These are phyloP conservation scores for Hephaestus fuliginosus DNA, from an alignment of 2,797 vertebrate genomes.

Conservation along the genomic window DNA sequence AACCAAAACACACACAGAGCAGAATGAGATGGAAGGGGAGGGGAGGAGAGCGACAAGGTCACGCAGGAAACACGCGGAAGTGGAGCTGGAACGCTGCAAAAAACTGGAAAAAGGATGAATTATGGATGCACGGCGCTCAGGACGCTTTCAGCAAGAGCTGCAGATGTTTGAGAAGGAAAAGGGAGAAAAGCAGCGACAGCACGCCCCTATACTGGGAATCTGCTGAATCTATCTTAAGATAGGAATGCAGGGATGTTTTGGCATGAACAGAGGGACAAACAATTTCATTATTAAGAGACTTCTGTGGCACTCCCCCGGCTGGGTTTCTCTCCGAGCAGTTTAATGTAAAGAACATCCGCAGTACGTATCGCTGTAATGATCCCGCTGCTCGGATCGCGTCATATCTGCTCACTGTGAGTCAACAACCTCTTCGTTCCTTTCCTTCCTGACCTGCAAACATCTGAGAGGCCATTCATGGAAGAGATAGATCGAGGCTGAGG, in stretches of 20 bases:
- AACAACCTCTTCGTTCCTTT: constrained; percentile 61
- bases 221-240: constrained; percentile 43
- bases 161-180: constrained; percentile 67
- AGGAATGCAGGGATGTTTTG: constrained; percentile 50
- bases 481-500: constrained; percentile 54
- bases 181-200: constrained; percentile 13
- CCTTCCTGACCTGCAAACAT: constrained; percentile 77
- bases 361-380: constrained; percentile 37
- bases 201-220: constrained; percentile 39
- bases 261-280: constrained; percentile 14
- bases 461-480: constrained; percentile 45
- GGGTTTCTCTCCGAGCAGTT: constrained; percentile 8
- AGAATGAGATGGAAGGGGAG: constrained; percentile 44
- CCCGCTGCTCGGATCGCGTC: constrained; percentile 31
- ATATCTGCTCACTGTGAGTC: constrained; percentile 64
- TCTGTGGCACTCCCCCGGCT: neutral
- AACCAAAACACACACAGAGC: constrained; percentile 51
- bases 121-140: constrained; percentile 70
- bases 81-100: constrained; percentile 45
- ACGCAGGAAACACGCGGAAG: constrained; percentile 73
- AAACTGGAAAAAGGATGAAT: constrained; percentile 69
- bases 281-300: constrained; percentile 18
- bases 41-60: constrained; percentile 60
- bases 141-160: constrained; percentile 52
- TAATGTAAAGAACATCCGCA: constrained; percentile 14